A percentile compares a stretch with the other conserved stretches of the same genome.
phyloP scores from a whole-genome alignment of 2,888 invertebrate species.

The Spialia ferax region DNA sequence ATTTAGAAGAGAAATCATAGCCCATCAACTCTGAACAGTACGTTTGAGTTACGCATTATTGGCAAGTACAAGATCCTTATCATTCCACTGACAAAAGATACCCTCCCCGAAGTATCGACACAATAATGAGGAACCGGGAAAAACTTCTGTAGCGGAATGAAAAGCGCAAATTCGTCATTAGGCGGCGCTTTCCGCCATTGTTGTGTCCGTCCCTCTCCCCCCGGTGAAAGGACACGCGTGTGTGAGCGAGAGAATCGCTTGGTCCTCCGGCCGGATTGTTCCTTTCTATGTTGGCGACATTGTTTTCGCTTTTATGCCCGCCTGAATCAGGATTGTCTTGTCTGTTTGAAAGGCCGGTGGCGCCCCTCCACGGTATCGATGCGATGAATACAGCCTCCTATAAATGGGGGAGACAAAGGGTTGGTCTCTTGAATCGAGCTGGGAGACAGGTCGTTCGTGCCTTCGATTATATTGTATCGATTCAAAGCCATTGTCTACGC shows the following conservation, averaged over 20 bases:
- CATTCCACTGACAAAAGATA: slow-evolving; percentile 73
- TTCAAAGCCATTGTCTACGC: slow-evolving; percentile 78
- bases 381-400: slow-evolving; percentile 77
- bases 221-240: slow-evolving; percentile 47
- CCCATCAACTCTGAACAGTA: slow-evolving; percentile 31
- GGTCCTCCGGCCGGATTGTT: slow-evolving; percentile 85
- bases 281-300: slow-evolving; percentile 86
- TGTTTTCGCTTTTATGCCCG: slow-evolving; percentile 85
- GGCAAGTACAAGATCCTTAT: slow-evolving; percentile 73
- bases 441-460: slow-evolving; percentile 83
- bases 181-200: slow-evolving; percentile 85
- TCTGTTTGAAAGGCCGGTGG: slow-evolving; percentile 83
- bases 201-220: slow-evolving; percentile 66
- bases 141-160: slow-evolving; percentile 87
- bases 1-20: slow-evolving; percentile 25
- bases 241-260: slow-evolving; percentile 67
- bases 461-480: slow-evolving; percentile 85
- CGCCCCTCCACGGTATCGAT: slow-evolving; percentile 83
- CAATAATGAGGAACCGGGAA: slow-evolving; percentile 85
- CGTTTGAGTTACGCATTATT: slow-evolving; percentile 46
- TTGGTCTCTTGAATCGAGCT: slow-evolving; percentile 84
- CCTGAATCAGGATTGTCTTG: slow-evolving; percentile 86
- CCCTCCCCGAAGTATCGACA: slow-evolving; percentile 82
- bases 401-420: slow-evolving; percentile 85
- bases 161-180: slow-evolving; percentile 87